A percentile compares a stretch with the other conserved stretches of the same genome.
These are phyloP conservation scores for Griposia aprilina DNA, from an alignment of 2,888 invertebrate species.

Conservation along the genomic window DNA sequence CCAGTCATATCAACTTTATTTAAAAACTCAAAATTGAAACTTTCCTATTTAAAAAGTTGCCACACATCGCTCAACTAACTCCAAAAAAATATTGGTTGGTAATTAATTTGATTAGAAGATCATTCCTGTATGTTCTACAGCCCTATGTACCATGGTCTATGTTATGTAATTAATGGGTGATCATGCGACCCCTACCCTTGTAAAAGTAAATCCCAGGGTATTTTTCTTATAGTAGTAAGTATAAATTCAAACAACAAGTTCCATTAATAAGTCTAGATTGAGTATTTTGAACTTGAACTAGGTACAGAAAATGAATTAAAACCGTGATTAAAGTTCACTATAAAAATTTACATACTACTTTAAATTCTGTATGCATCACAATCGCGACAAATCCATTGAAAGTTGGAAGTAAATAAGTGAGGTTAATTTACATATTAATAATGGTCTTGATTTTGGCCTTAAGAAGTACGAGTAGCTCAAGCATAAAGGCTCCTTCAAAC, in stretches of 20 bases:
- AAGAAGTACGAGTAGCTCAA: background rate
- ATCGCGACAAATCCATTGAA: slow-evolving; percentile 1
- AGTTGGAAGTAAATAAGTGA: background rate
- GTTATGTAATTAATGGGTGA: background rate
- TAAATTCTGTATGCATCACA: background rate
- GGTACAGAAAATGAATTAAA: background rate
- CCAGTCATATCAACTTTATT: background rate
- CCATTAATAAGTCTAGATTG: background rate
- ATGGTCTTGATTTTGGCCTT: slow-evolving; percentile 16
- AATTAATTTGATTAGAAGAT: background rate
- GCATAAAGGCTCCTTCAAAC: background rate
- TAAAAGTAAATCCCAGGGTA: background rate
- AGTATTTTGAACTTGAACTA: background rate
- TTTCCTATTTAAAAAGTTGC: background rate
- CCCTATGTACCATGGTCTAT: background rate
- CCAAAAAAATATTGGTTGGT: background rate
- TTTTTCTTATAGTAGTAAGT: background rate
- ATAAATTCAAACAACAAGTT: background rate
- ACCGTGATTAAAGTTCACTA: background rate
- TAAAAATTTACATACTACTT: background rate
- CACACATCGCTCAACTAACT: background rate
- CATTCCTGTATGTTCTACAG: background rate
- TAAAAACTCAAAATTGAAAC: no score
- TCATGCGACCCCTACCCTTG: no score
- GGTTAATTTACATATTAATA: slow-evolving; percentile 40